Base-by-base conservation (phyloP, 2,888 invertebrate species). In the Epicampocera succincta region DNA sequence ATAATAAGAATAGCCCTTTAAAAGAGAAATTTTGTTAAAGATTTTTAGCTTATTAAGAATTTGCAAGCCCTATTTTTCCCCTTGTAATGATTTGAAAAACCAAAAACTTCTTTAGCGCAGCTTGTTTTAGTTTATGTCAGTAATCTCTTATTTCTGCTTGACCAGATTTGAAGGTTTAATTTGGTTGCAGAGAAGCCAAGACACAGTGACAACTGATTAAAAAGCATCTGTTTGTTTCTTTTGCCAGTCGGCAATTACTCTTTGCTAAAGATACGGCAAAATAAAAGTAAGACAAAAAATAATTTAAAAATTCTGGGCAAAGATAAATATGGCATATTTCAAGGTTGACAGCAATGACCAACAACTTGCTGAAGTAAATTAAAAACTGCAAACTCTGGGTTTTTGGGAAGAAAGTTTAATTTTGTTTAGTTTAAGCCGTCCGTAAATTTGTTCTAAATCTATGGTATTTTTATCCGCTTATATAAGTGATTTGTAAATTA, bases 171-270 rank as follows among this genome's bases (percentile, higher is more conserved):
- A 21, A 52, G 21, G 50, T 69, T 68, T 76, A 61, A 68, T 76
- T 76, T 52, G 44, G 60, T 68, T 54, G 52, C 52, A 21, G 58
- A 50, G 50, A 42, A 50, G 5, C 19, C n/a, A 38, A 56, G 3
- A 52, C 12, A 54, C n/a, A 25, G 63, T 44, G 58, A 54, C 52
- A 63, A 54, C 54, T 73, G 52, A 73, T 63, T 73, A 63, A 63
- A 72, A 72, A 73, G n/a, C 46, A 33, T 38, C 19, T 52, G 48
- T 29, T 42, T 13, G 40, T n/a, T 38, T 6, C 29, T 50, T 50
- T 60, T 42, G 11, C 11, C 2, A 29, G 15, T 15, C 42, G n/a
- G 29, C 60, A 52, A 61, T 72, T 72, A 72, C 29, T 50, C 42
- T 21, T 12, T 50, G 17, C 17, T 6, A 29, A 46, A 2, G 42